These are phyloP conservation scores for Megaceryle alcyon DNA, from an alignment of 2,797 vertebrate genomes.

Conservation along the genomic window DNA sequence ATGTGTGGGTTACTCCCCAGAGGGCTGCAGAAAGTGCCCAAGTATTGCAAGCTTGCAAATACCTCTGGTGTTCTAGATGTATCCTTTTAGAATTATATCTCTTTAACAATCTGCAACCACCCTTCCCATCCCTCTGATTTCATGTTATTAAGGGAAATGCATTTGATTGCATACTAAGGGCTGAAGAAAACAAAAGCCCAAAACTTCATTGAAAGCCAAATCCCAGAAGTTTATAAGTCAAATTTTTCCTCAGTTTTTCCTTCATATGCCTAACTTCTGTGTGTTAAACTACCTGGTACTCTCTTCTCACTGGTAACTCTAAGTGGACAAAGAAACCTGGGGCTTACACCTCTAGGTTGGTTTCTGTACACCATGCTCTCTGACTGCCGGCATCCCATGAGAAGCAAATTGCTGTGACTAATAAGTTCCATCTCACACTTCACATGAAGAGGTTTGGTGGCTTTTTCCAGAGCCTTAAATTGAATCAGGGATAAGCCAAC, in stretches of 20 bases:
- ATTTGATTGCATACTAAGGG: neutral
- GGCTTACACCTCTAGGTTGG: neutral
- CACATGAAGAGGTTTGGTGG: slow-evolving; percentile 56
- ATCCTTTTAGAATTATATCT: neutral
- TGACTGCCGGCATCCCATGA: neutral
- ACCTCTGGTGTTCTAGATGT: neutral
- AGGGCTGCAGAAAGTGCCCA: neutral
- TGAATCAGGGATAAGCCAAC: slow-evolving; percentile 64
- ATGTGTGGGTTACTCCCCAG: fast-evolving
- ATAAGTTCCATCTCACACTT: slow-evolving; percentile 52
- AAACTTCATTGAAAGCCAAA: neutral
- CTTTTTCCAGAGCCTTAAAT: slow-evolving; percentile 69
- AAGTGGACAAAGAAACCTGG: neutral
- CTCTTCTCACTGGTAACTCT: neutral
- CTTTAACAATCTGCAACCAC: neutral
- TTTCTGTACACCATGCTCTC: neutral
- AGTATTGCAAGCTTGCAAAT: neutral
- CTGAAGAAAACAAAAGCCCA: neutral
- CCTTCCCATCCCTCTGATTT: neutral
- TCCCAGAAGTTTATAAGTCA: neutral
- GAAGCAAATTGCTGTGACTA: slow-evolving; percentile 44
- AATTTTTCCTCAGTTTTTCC: neutral
- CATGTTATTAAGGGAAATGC: neutral
- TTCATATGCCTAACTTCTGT: neutral
- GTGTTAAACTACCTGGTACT: neutral